phyloP scores from a whole-genome alignment of 2,888 invertebrate genomes.

The Lingula anatina region DNA sequence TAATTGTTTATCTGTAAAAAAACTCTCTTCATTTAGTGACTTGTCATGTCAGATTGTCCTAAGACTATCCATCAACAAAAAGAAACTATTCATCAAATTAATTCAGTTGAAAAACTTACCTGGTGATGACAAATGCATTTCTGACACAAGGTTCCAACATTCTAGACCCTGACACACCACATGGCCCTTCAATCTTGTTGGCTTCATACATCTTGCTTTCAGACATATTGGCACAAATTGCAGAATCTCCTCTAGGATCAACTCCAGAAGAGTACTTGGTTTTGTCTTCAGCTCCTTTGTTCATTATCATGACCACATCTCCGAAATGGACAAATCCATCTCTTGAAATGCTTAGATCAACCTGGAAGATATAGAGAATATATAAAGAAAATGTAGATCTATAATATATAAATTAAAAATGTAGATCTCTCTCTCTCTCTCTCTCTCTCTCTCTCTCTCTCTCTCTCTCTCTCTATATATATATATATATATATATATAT shows the following conservation, averaged over 20 bases:
- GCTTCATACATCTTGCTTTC: slow-evolving; percentile 17
- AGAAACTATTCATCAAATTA: too few relatives aligned
- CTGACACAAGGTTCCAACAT: slow-evolving; percentile 22
- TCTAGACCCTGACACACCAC: slow-evolving; percentile 20
- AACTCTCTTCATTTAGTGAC: too few relatives aligned
- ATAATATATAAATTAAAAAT: too few relatives aligned
- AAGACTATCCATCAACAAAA: too few relatives aligned
- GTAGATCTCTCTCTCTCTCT: too few relatives aligned
- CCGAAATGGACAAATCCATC: slow-evolving; percentile 47
- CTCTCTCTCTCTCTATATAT: too few relatives aligned
- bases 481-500: too few relatives aligned
- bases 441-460: too few relatives aligned
- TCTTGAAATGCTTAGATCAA: slow-evolving; percentile 33
- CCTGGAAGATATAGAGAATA: slow-evolving; percentile 18
- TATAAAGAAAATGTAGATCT: too few relatives aligned
- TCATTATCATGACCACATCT: slow-evolving; percentile 36
- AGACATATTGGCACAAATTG: slow-evolving; percentile 28
- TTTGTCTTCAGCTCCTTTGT: slow-evolving; percentile 27
- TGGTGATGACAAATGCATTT: slow-evolving; percentile 33
- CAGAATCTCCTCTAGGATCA: slow-evolving; percentile 28
- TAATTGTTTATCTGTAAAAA: too few relatives aligned
- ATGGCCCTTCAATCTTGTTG: slow-evolving; percentile 20
- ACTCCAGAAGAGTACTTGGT: slow-evolving; percentile 26
- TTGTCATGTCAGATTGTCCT: too few relatives aligned
- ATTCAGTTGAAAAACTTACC: slow-evolving; percentile 25